These are phyloP conservation scores for Plebejus anna DNA, from an alignment of 2,888 invertebrate genomes.

Conservation along the genomic window DNA sequence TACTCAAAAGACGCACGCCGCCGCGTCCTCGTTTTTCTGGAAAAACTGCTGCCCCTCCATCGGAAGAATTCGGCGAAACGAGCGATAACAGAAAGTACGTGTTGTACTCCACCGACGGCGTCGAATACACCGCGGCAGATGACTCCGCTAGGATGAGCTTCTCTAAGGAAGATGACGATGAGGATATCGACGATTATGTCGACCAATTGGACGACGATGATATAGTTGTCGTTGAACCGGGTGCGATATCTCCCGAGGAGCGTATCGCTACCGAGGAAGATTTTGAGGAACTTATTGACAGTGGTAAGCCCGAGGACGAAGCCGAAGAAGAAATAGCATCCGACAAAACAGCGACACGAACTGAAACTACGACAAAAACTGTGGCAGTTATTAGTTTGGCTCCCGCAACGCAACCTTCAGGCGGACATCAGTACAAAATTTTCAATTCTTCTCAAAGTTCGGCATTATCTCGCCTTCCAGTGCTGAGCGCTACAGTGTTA, in stretches of 20 bases:
- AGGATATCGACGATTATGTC: conserved; percentile 59
- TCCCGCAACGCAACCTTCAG: conserved; percentile 62
- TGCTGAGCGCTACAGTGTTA: conserved; percentile 58
- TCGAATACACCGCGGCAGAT: conserved; percentile 80
- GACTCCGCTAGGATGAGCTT: conserved; percentile 67
- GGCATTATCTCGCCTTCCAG: conserved; percentile 59
- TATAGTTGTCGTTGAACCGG: conserved; percentile 82
- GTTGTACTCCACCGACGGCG: conserved; percentile 81
- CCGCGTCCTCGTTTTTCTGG: conserved; percentile 71
- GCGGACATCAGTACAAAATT: conserved; percentile 70
- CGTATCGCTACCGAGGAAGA: conserved; percentile 83
- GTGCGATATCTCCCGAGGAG: conserved; percentile 81
- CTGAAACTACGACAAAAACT: conserved; percentile 76
- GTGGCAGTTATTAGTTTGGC: conserved; percentile 74
- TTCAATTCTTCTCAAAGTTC: conserved; percentile 56
- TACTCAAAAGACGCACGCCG: conserved; percentile 80
- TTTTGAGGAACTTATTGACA: conserved; percentile 83
- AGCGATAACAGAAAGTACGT: conserved; percentile 82
- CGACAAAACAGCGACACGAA: conserved; percentile 67
- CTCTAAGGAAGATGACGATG: conserved; percentile 57
- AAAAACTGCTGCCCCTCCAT: conserved; percentile 49
- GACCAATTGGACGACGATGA: conserved; percentile 79
- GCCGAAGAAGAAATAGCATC: conserved; percentile 53
- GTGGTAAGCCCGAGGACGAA: conserved; percentile 79
- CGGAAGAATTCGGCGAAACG: conserved; percentile 50